Evolutionary conservation across 1,140 invertebrate species (phyloP).

Genomic region (Mya arenaria): DNA sequence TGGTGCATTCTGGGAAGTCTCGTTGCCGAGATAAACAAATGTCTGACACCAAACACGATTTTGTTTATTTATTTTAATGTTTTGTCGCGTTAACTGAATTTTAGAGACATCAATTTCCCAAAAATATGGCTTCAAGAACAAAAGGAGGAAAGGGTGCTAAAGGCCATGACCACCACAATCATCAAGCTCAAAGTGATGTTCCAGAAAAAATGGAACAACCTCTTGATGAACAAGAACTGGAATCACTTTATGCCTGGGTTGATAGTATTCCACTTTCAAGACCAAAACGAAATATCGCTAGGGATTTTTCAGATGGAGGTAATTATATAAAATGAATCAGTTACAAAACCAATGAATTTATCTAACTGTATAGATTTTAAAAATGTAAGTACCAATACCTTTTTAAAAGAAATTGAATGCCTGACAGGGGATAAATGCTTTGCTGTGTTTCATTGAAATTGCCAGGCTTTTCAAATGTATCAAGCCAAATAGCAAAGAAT

Average conservation of each 20-base stretch:
- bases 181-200: no score
- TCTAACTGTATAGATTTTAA: no score
- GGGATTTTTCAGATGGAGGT: slow-evolving; percentile 76
- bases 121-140: slow-evolving; percentile 23
- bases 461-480: no score
- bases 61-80: background rate
- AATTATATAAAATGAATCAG: slow-evolving; percentile 23
- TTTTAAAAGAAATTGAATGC: no score
- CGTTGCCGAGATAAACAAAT: slow-evolving; percentile 57
- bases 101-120: background rate
- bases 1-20: slow-evolving; percentile 47
- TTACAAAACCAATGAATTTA: no score
- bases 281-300: slow-evolving; percentile 71
- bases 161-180: background rate
- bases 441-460: no score
- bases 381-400: no score
- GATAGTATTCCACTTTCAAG: slow-evolving; percentile 73
- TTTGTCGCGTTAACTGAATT: background rate
- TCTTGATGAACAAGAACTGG: slow-evolving; percentile 64
- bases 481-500: no score
- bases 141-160: background rate
- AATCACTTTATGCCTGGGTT: slow-evolving; percentile 74
- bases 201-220: slow-evolving; percentile 22
- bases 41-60: background rate
- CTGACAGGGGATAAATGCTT: no score